Evolutionary conservation across 2,888 invertebrate species (phyloP), one percentile per base, ranked within the genome.

Genomic region (Lasioglossum marginatum): DNA sequence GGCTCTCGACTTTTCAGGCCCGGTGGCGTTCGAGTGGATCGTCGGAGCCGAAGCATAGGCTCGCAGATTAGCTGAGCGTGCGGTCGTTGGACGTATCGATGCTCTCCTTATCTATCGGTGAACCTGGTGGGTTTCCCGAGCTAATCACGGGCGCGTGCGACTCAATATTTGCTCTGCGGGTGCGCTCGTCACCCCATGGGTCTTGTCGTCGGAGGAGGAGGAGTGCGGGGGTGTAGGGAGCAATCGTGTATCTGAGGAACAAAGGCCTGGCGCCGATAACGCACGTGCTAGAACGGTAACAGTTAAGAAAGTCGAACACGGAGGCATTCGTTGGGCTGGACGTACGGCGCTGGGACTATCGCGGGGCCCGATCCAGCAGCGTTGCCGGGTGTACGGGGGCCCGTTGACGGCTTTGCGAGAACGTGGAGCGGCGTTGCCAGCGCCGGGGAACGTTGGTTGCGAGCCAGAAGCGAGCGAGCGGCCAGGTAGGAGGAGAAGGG

Each of bases 281-380:
- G 81, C 86, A 71, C 74, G 86, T 80, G 81, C 75, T 74, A 70
- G 81, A 85, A 80, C 70, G 60, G 86, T 87, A 87, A 86, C 87
- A 83, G 87, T 86, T 66, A 87, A 86, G 86, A 79, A 83, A 86
- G 86, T 71, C 76, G 79, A 83, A 70, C 71, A 66, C 68, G 57
- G 43, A 70, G 77, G 85, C 75, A 66, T 85, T 71, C 37, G 77
- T 52, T 48, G 23, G 77, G 81, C 16, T 27, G 37, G 43, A 5
- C 48, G 45, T 40, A 31, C 66, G 74, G 52, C 23, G 45, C 23
- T 10, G 23, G 48, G 66, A 60, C 78, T 75, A 77, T 76, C 85
- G 66, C 68, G 85, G 77, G 86, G 86, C 82, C 82, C 34, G 75
- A 78, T 74, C 86, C 85, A 78, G 88, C 88, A 66, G 31, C 75